Evolutionary conservation across 1,140 invertebrate species (phyloP), one percentile per base, ranked within the genome.

Genomic region (Platorchestia sp.): DNA sequence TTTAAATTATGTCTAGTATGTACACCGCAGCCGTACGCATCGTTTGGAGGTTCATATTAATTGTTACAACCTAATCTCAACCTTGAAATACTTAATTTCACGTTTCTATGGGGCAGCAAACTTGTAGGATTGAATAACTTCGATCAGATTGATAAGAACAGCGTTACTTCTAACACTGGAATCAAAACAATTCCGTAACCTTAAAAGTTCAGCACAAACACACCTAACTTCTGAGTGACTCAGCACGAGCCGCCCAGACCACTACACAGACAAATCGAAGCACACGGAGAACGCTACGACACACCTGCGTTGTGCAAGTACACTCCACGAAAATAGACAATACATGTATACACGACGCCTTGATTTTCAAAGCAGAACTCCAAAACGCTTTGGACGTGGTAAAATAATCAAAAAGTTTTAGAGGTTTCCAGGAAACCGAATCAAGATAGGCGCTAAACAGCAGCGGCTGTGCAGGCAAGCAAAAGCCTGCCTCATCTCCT

Each of bases 401-500:
- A 75, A 75, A 36, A 19, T 75, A 1, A 75, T 22, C 59, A 36
- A 19, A 22, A 10, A n/a, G 14, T 36, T 3, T 75, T 51, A 10
- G 36, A 19, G 36, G 7, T 75, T 19, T 36, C 36, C 59, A 75
- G 59, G 1, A 75, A 75, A 75, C 27, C 36, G 59, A 75, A 75
- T 14, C 59, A 10, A 75, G 59, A 75, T 10, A 10, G 14, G 27
- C 59, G n/a, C 59, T 75, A 75, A 3, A 75, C 10, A 75, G 59
- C 59, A 75, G 59, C 59, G 27, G 36, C 59, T 19, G 36, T 75
- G 59, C 59, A 75, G 10, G 59, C 59, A 75, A 75, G 59, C 59
- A 75, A 36, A 75, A 75, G 59, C 59, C 10, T 75, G 36, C 45
- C 91, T 93, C 91, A 93, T 45, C 91, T 44, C 91, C 91, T 93